Conservation (phyloP, 2,113 vertebrate species). For the Diadophis punctatus region DNA sequence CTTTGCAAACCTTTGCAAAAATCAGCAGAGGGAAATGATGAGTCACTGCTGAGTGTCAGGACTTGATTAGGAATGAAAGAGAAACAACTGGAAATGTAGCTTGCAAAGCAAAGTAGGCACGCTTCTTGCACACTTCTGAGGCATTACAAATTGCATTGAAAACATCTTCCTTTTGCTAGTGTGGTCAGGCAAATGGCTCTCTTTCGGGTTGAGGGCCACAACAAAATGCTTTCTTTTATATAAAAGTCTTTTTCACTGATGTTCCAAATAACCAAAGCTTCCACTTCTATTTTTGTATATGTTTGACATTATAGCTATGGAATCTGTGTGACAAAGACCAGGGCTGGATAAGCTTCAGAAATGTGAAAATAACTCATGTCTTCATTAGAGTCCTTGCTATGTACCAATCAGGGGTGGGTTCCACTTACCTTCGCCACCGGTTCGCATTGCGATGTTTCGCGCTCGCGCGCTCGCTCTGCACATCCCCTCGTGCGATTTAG, state of each 20-base stretch:
- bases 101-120: slow-evolving; percentile 14
- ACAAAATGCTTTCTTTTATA: not conserved
- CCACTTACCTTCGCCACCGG: too few relatives aligned
- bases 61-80: not conserved
- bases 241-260: not conserved
- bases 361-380: not conserved
- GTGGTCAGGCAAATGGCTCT: not conserved
- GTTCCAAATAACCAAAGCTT: not conserved
- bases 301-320: not conserved
- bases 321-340: not conserved
- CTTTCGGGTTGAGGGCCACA: not conserved
- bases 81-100: not conserved
- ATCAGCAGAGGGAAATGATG: not conserved
- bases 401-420: too few relatives aligned
- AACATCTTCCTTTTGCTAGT: not conserved
- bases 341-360: not conserved
- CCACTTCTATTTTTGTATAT: not conserved
- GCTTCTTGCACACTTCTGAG: not conserved
- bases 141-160: not conserved
- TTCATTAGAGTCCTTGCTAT: not conserved
- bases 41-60: slow-evolving; percentile 5
- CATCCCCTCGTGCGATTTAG: too few relatives aligned
- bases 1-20: not conserved
- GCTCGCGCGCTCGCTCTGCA: too few relatives aligned
- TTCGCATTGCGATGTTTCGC: too few relatives aligned